These are phyloP conservation scores for Lutjanus erythropterus DNA, from an alignment of 2,113 vertebrate genomes.

Conservation along the genomic window DNA sequence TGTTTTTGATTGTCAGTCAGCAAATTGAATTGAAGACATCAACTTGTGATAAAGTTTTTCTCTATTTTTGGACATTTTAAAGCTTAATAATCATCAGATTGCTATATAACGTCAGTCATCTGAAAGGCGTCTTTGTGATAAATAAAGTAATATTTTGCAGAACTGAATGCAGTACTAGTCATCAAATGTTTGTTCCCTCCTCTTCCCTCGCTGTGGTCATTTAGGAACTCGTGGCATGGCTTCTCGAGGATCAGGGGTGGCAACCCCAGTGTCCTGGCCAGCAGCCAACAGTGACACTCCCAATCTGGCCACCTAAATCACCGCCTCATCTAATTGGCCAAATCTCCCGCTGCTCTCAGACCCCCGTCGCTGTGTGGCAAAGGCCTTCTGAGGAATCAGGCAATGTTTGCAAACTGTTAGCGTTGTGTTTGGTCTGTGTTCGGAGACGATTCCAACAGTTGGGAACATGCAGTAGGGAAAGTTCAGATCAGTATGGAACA, in stretches of 20 bases:
- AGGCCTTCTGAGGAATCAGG: slow-evolving; percentile 78
- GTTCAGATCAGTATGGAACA: neutral
- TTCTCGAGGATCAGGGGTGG: slow-evolving; percentile 78
- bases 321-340: slow-evolving; percentile 85
- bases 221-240: slow-evolving; percentile 70
- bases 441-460: slow-evolving; percentile 35
- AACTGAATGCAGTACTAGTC: neutral
- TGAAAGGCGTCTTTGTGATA: neutral
- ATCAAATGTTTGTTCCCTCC: slow-evolving; percentile 21
- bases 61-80: neutral
- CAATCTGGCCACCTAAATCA: slow-evolving; percentile 86
- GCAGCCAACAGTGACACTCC: slow-evolving; percentile 81
- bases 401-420: slow-evolving; percentile 78
- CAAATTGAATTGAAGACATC: neutral
- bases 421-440: slow-evolving; percentile 68
- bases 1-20: neutral
- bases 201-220: slow-evolving; percentile 69
- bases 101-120: neutral
- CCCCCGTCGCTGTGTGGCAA: slow-evolving; percentile 75
- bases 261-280: slow-evolving; percentile 83
- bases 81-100: neutral
- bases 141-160: slow-evolving; percentile 1
- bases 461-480: neutral
- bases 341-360: slow-evolving; percentile 79
- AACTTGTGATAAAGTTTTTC: neutral